Percentiles rank a stretch among this genome's conserved stretches.
These are phyloP conservation scores for Melitaea cinxia DNA, from an alignment of 1,140 invertebrate species.

Conservation along the genomic window DNA sequence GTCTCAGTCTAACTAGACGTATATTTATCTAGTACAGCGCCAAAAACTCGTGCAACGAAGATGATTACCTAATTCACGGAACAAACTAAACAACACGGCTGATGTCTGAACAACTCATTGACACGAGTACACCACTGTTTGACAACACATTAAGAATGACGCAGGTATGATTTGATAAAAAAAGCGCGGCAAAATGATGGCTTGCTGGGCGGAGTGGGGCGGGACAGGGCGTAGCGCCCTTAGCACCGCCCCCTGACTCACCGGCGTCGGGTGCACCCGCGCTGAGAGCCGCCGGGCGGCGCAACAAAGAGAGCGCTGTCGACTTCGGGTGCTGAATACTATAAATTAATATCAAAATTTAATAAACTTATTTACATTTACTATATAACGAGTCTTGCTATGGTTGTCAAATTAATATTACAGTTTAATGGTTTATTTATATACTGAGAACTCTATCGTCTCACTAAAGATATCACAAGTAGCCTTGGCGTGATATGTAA, in stretches of 20 bases:
- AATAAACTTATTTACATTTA: slow-evolving; percentile 11
- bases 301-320: slow-evolving; percentile 22
- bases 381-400: slow-evolving; percentile 10
- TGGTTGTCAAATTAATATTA: slow-evolving; percentile 13
- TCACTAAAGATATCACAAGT: slow-evolving; percentile 13
- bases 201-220: slow-evolving; percentile 71
- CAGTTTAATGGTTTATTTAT: slow-evolving; percentile 12
- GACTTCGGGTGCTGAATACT: slow-evolving; percentile 16
- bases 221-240: slow-evolving; percentile 76
- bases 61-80: slow-evolving; percentile 18
- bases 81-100: slow-evolving; percentile 14
- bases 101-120: slow-evolving; percentile 51
- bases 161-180: slow-evolving; percentile 66
- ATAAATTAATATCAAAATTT: slow-evolving; percentile 16
- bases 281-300: slow-evolving; percentile 41
- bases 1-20: not conserved
- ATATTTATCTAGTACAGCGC: not conserved
- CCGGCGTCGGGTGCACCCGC: slow-evolving; percentile 47
- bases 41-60: not conserved
- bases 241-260: slow-evolving; percentile 75
- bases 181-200: slow-evolving; percentile 75
- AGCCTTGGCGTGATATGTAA: slow-evolving; percentile 19
- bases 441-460: slow-evolving; percentile 4
- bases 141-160: slow-evolving; percentile 73
- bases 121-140: slow-evolving; percentile 63